A percentile compares a stretch with the other conserved stretches of the same genome.
Evolutionary conservation across 2,113 vertebrate genomes (phyloP).

Genomic region (Hippocampus barbouri): DNA sequence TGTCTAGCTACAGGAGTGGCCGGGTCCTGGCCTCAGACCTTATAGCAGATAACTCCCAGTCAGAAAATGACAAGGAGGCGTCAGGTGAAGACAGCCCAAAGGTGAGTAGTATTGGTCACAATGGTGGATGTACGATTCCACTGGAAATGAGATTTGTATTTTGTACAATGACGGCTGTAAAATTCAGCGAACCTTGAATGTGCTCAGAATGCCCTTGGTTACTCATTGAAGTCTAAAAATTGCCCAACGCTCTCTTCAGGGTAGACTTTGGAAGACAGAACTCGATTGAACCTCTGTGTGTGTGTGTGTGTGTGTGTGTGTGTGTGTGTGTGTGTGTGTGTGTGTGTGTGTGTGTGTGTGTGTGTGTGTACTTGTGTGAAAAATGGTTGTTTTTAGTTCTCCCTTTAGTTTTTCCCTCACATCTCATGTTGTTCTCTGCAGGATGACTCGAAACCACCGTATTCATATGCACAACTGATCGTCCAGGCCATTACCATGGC

Average conservation of each 20-base stretch:
- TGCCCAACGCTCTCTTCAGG: constrained; percentile 18
- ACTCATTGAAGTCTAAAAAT: constrained; percentile 50
- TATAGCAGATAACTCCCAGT: constrained; percentile 89
- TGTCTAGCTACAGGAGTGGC: constrained; percentile 91
- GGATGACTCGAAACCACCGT: constrained; percentile 96
- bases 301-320: background rate
- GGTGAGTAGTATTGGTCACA: constrained; percentile 66
- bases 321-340: background rate
- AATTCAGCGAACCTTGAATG: constrained; percentile 12
- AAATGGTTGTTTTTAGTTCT: background rate
- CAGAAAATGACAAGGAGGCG: constrained; percentile 95
- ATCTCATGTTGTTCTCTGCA: constrained; percentile 45
- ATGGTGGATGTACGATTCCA: background rate
- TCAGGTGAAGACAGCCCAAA: constrained; percentile 98
- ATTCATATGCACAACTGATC: constrained; percentile 94
- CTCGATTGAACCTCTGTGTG: constrained; percentile 3
- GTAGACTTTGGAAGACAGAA: constrained; percentile 33
- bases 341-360: background rate
- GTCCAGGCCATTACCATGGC: constrained; percentile 97
- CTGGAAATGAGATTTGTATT: background rate
- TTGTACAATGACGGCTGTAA: background rate
- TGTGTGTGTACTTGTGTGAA: background rate
- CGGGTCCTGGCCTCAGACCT: constrained; percentile 88
- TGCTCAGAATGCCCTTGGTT: constrained; percentile 13
- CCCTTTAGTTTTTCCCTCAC: background rate